Percentiles rank a stretch among this genome's conserved stretches.
Evolutionary conservation across 1,140 invertebrate species (phyloP).

Genomic region (Bombus sylvicola): DNA sequence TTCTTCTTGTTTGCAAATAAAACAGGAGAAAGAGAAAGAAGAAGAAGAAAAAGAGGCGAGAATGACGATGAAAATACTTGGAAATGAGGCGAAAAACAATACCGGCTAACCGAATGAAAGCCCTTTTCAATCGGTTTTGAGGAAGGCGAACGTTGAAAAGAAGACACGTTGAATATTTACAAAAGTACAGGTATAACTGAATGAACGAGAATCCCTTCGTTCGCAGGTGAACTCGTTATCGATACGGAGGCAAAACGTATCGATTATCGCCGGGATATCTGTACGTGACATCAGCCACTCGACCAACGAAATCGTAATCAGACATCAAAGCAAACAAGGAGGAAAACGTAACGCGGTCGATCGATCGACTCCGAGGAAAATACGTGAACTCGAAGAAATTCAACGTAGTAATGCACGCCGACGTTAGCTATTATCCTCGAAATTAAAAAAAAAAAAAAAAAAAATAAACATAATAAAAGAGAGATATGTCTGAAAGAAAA

Average conservation of each 20-base stretch:
- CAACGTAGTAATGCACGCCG: not conserved
- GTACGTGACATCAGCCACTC: conserved; percentile 32
- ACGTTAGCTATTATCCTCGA: not conserved
- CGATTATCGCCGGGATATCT: conserved; percentile 39
- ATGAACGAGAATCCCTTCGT: conserved; percentile 17
- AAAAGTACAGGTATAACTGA: not conserved
- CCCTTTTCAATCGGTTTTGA: conserved; percentile 15
- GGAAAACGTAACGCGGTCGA: conserved; percentile 9
- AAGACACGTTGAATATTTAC: conserved; percentile 29
- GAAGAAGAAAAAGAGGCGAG: not conserved
- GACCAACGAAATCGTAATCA: conserved; percentile 30
- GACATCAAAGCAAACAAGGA: not conserved
- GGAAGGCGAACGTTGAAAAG: conserved; percentile 4
- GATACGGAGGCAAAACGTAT: not conserved
- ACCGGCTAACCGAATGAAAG: conserved; percentile 10
- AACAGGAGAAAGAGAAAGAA: not conserved
- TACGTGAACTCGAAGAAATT: not conserved
- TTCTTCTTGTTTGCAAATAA: conserved; percentile 1
- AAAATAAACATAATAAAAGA: too few relatives aligned
- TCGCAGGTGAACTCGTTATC: conserved; percentile 15
- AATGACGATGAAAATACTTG: conserved; percentile 1
- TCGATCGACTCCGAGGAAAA: not conserved
- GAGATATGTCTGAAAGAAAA: not conserved
- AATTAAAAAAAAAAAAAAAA: not conserved
- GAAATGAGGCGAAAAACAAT: conserved; percentile 35